Percentiles rank a stretch among this genome's conserved stretches.
These are phyloP conservation scores for Melanaphis sacchari DNA, from an alignment of 1,140 invertebrate species.

Conservation along the genomic window DNA sequence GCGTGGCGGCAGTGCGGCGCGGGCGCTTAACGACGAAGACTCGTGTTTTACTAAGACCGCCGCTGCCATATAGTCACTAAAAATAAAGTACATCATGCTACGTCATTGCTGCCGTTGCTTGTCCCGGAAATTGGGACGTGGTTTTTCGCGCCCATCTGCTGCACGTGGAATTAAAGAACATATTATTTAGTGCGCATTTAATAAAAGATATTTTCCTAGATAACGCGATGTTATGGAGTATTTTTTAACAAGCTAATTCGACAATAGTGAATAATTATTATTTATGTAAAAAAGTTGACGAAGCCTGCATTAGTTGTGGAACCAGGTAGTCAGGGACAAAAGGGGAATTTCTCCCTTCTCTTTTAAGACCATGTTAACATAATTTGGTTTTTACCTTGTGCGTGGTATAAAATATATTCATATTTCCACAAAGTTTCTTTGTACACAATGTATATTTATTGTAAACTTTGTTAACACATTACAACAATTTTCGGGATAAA, in stretches of 20 bases:
- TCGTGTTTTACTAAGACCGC: background rate
- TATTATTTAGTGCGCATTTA: background rate
- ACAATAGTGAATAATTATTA: background rate
- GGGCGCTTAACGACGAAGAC: background rate
- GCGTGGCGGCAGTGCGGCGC: background rate
- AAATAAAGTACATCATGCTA: conserved; percentile 3
- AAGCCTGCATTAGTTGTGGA: background rate
- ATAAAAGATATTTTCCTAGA: background rate
- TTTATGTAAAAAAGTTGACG: too few relatives aligned
- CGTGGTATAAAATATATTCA: background rate
- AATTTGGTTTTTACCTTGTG: background rate
- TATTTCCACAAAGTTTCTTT: background rate
- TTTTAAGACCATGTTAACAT: background rate
- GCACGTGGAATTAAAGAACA: background rate
- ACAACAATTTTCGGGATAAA: background rate
- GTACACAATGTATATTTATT: background rate
- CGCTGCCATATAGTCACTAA: background rate
- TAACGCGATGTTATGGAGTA: background rate
- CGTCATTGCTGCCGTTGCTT: background rate
- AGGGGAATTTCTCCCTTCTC: background rate
- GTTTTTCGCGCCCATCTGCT: background rate
- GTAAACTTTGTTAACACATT: background rate
- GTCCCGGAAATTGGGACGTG: conserved; percentile 31
- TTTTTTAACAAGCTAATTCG: too few relatives aligned
- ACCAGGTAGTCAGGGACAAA: background rate